Percentiles rank a stretch among this genome's conserved stretches.
Conservation (phyloP, 92 coral and sea anemone species). For the Metridium senile region DNA sequence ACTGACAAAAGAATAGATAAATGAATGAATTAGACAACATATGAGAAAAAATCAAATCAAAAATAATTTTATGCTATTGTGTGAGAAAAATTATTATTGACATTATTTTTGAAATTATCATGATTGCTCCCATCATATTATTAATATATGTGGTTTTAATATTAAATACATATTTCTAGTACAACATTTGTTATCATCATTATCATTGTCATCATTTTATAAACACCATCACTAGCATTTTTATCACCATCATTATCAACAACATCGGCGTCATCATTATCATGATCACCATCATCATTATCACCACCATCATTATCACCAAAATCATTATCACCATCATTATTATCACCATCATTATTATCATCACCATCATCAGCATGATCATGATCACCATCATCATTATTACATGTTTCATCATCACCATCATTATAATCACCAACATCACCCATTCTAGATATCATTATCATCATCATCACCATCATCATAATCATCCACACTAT, state of each 20-base stretch:
- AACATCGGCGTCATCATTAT: neutral
- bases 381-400: neutral
- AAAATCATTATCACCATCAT: neutral
- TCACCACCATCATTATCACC: neutral
- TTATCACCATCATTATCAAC: neutral
- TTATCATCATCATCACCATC: neutral
- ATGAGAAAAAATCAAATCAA: no score
- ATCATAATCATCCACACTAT: neutral
- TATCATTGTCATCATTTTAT: neutral
- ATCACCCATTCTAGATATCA: no score
- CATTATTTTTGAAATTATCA: no score
- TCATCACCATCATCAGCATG: neutral
- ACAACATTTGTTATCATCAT: neutral
- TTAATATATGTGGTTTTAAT: no score
- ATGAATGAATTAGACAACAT: no score
- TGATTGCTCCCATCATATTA: no score
- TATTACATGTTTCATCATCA: neutral
- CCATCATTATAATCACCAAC: neutral
- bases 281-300: neutral
- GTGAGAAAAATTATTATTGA: no score
- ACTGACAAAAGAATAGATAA: no score
- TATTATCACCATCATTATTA: neutral
- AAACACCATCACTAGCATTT: neutral
- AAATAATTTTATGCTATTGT: no score
- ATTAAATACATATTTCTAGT: no score